A percentile compares a stretch with the other conserved stretches of the same genome.
These are phyloP conservation scores for Origma solitaria DNA, from an alignment of 2,113 vertebrate genomes.

Conservation along the genomic window DNA sequence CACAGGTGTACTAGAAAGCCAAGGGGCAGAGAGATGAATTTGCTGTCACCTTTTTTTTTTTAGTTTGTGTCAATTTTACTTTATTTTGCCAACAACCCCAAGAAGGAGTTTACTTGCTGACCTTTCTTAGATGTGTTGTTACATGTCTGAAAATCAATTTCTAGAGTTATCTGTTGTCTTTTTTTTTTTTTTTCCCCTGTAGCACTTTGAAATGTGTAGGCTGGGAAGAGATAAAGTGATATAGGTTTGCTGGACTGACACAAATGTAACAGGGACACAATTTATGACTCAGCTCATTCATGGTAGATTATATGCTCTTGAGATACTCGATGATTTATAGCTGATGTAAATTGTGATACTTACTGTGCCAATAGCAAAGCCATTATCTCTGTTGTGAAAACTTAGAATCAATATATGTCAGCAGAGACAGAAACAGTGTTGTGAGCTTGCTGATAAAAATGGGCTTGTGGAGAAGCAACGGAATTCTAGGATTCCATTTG, in stretches of 20 bases:
- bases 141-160: conserved; percentile 18
- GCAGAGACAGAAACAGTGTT: neutral
- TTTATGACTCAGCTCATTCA: conserved; percentile 23
- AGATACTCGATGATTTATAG: conserved; percentile 17
- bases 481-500: neutral
- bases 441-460: neutral
- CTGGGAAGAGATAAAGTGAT: neutral
- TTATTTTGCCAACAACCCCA: neutral
- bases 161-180: neutral
- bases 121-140: conserved; percentile 20
- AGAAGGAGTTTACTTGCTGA: neutral
- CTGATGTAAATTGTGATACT: conserved; percentile 32
- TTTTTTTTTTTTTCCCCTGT: neutral
- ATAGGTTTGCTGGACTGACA: neutral
- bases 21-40: neutral
- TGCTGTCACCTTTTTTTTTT: neutral
- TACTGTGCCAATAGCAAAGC: conserved; percentile 43
- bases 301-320: conserved; percentile 12
- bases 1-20: neutral
- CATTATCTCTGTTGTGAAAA: conserved; percentile 3
- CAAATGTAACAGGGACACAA: neutral
- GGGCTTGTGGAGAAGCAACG: neutral
- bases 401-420: conserved; percentile 19
- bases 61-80: neutral
- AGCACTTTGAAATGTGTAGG: neutral